Conservation (phyloP, 2,797 vertebrate genomes). For the Zalophus californianus region DNA sequence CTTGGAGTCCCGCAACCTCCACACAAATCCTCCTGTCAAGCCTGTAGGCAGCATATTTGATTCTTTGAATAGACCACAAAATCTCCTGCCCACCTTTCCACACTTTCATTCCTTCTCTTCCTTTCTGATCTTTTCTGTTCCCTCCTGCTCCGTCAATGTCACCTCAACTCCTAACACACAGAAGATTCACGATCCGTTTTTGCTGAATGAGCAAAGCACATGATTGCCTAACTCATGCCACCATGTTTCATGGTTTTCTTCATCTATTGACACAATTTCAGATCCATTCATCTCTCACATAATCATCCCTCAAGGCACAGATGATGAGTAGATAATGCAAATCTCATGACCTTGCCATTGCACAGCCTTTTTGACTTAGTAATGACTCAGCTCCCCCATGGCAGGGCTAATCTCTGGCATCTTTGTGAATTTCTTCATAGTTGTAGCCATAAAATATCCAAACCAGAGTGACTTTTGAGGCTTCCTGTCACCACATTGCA, state of each 20-base stretch:
- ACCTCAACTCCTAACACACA: not conserved
- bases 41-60: accelerated
- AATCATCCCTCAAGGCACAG: too few species aligned
- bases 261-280: not conserved
- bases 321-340: too few species aligned
- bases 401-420: not conserved
- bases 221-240: too few species aligned
- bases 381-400: too few species aligned
- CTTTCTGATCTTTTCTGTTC: not conserved
- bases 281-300: not conserved
- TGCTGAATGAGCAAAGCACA: not conserved
- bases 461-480: not conserved
- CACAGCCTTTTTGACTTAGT: not conserved
- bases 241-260: accelerated
- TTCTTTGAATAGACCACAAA: accelerated
- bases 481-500: accelerated
- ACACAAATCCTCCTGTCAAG: accelerated
- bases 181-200: accelerated
- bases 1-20: not conserved
- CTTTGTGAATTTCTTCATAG: not conserved
- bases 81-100: not conserved
- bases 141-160: not conserved
- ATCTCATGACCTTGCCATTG: not conserved
- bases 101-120: accelerated
- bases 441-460: not conserved